A percentile compares a stretch with the other conserved stretches of the same genome.
These are phyloP conservation scores for Yponomeuta cagnagella DNA, from an alignment of 2,888 invertebrate genomes.

Conservation along the genomic window DNA sequence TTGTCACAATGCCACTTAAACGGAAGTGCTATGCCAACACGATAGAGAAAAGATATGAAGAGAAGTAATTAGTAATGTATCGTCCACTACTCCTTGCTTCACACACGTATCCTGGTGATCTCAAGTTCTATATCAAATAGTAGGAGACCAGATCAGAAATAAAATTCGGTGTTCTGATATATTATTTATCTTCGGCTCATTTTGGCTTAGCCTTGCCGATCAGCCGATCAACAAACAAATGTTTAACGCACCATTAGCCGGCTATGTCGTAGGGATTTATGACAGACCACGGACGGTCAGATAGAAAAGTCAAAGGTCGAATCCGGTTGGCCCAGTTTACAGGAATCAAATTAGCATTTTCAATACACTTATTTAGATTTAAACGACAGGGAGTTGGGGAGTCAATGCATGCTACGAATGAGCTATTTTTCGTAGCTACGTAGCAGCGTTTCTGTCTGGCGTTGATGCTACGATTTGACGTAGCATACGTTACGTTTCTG, in stretches of 20 bases:
- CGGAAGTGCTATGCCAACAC: not conserved
- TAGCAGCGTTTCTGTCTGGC: too few relatives aligned
- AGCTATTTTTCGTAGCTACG: too few relatives aligned
- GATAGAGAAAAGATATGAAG: not conserved
- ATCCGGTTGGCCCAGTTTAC: not conserved
- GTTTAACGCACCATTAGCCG: constrained; percentile 14
- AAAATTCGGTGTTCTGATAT: not conserved
- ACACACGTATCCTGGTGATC: too few relatives aligned
- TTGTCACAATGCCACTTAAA: constrained; percentile 3
- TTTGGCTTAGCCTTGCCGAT: constrained; percentile 3
- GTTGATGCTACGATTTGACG: too few relatives aligned
- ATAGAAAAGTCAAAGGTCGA: not conserved
- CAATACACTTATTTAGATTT: not conserved
- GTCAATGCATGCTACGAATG: too few relatives aligned
- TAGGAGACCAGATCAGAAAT: too few relatives aligned
- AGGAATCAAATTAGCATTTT: not conserved
- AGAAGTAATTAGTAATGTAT: not conserved
- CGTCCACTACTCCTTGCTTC: not conserved
- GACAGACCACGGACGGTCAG: constrained; percentile 5
- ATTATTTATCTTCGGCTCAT: not conserved
- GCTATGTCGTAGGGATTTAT: constrained; percentile 13
- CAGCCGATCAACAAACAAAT: constrained; percentile 2
- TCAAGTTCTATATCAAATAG: too few relatives aligned
- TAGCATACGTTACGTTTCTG: too few relatives aligned
- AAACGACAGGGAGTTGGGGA: too few relatives aligned